Evolutionary conservation across 2,888 invertebrate species (phyloP).

Genomic region (Bembecia ichneumoniformis): DNA sequence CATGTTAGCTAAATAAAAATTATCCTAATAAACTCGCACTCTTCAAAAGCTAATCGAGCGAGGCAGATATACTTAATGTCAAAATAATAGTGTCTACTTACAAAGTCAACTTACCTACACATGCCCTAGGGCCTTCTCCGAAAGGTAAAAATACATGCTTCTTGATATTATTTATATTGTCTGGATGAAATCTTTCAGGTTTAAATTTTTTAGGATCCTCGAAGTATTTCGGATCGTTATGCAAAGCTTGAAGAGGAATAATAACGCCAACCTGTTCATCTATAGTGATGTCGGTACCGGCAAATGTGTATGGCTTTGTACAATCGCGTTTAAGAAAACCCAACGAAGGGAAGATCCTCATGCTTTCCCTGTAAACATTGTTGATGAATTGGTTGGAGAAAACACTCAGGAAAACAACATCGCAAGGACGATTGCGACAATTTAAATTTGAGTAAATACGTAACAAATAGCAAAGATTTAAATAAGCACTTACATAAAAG

Average conservation of each 20-base stretch:
- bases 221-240: constrained; percentile 22
- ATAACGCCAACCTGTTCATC: constrained; percentile 18
- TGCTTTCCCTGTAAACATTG: constrained; percentile 14
- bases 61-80: no score
- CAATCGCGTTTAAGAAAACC: constrained; percentile 16
- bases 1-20: no score
- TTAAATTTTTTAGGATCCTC: constrained; percentile 19
- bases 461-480: no score
- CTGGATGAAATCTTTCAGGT: constrained; percentile 20
- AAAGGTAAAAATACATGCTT: constrained; percentile 21
- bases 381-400: no score
- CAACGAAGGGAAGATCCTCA: constrained; percentile 19
- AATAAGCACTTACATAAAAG: no score
- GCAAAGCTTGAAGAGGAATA: constrained; percentile 21
- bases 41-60: no score
- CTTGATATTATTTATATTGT: constrained; percentile 8
- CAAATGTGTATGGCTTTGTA: constrained; percentile 16
- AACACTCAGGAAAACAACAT: no score
- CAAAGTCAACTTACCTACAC: constrained; percentile 14
- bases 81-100: no score
- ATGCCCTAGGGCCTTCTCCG: constrained; percentile 21
- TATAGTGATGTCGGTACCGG: constrained; percentile 19
- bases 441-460: no score
- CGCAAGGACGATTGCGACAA: no score
- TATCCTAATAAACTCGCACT: no score